Conservation (phyloP, 2,113 vertebrate species). For the Polypterus bichir region DNA sequence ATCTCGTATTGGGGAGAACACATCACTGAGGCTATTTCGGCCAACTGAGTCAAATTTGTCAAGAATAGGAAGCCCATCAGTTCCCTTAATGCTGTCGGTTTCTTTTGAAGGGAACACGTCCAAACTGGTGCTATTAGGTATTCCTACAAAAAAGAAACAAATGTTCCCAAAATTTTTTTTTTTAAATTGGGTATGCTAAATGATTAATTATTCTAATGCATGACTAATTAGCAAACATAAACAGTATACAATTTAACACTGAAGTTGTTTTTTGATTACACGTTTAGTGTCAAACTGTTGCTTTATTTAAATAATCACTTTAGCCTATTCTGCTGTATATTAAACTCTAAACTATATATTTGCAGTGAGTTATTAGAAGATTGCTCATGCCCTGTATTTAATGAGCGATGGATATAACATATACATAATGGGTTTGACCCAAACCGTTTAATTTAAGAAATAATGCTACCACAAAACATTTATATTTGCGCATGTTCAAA, state of each 20-base stretch:
- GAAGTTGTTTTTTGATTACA: too few relatives aligned
- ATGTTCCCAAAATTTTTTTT: conserved; percentile 1
- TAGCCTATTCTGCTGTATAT: conserved; percentile 5
- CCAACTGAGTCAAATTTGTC: conserved; percentile 49
- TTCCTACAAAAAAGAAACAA: conserved; percentile 27
- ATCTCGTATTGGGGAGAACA: conserved; percentile 81
- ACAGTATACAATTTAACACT: not conserved
- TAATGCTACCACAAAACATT: too few relatives aligned
- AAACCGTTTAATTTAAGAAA: too few relatives aligned
- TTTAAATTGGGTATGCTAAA: not conserved
- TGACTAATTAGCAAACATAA: not conserved
- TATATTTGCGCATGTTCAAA: too few relatives aligned
- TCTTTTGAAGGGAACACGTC: conserved; percentile 60
- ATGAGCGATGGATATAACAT: too few relatives aligned
- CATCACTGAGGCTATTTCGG: conserved; percentile 71
- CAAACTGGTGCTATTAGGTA: conserved; percentile 47
- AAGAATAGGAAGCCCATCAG: conserved; percentile 27
- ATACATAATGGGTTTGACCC: too few relatives aligned
- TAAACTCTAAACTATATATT: too few relatives aligned
- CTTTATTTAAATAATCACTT: not conserved
- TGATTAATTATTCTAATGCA: not conserved
- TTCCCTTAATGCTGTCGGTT: conserved; percentile 52
- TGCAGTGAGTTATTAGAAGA: too few relatives aligned
- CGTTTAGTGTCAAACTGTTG: not conserved
- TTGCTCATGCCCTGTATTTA: too few relatives aligned